Base-by-base conservation (phyloP, 2,797 vertebrate genomes). In the Syncerus caffer region DNA sequence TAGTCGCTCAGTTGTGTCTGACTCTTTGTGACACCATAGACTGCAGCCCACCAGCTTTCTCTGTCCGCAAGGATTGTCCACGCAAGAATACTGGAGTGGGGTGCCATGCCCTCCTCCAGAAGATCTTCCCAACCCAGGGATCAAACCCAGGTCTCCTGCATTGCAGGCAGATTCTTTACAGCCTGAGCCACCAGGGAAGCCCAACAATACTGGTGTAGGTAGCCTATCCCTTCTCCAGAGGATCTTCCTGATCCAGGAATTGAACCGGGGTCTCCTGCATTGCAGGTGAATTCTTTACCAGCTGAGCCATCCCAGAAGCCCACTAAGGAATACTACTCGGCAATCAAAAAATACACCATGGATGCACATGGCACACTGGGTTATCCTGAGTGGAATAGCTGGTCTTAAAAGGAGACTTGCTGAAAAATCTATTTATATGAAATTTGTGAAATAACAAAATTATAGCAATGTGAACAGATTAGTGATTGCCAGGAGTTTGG, bases 191-290 rank as follows among this genome's bases (percentile, higher is more conserved):
- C 4, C 64, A 71, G n/a, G 10, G n/a, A 71, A 71, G n/a, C 19
- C 64, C 64, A 71, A 38, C 4, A 21, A 23, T 71, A 71, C n/a
- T 23, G 64, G 19, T 38, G 2, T 38, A 2, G n/a, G 64, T 71
- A 38, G n/a, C 19, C 10, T 71, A 38, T 6, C 10, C n/a, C 64
- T 71, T 71, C 10, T 71, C 64, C n/a, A 71, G 64, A 3, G 64
- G 64, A 38, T 38, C 64, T 71, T 71, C n/a, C 64, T 71, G n/a
- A 38, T n/a, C 64, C n/a, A 23, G 64, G n/a, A 71, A 71, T 71
- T 0, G 4, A 71, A 71, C n/a, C 0, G 0, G 19, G 19, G n/a
- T 71, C n/a, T 71, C 64, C n/a, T 23, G n/a, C 4, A 21, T 71
- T 38, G n/a, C n/a, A 71, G 4, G 19, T 71, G 64, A 71, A 71